A percentile compares a stretch with the other conserved stretches of the same genome.
Conservation (phyloP, 1,140 invertebrate genomes). For the Anthonomus grandis region DNA sequence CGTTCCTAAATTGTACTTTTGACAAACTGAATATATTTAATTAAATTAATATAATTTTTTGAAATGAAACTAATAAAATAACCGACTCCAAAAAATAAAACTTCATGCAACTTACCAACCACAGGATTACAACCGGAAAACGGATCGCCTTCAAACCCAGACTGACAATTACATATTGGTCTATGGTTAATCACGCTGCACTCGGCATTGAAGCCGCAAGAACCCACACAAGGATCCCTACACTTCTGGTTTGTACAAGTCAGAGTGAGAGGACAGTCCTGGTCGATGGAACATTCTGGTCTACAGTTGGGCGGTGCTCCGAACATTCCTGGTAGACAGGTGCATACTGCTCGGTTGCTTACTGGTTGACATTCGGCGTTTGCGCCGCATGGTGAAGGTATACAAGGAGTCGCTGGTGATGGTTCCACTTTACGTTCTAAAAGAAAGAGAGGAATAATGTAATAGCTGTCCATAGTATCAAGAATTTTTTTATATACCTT, state of each 20-base stretch:
- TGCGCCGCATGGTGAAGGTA: conserved; percentile 78
- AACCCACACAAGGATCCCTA: conserved; percentile 75
- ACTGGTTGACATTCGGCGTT: conserved; percentile 73
- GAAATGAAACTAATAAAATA: too few species aligned
- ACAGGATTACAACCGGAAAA: conserved; percentile 69
- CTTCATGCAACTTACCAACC: conserved; percentile 58
- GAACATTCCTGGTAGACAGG: conserved; percentile 72
- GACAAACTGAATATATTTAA: background rate
- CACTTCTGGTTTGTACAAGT: conserved; percentile 76
- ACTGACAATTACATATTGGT: conserved; percentile 72
- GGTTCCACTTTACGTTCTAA: conserved; percentile 28
- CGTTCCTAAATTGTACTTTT: background rate
- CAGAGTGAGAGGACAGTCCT: conserved; percentile 73
- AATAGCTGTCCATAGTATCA: background rate
- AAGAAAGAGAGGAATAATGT: conserved; percentile 10
- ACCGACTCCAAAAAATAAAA: conserved; percentile 4
- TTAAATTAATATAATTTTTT: too few species aligned
- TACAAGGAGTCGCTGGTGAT: conserved; percentile 57
- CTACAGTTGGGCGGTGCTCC: conserved; percentile 78
- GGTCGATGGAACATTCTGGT: conserved; percentile 73
- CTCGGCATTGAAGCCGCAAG: conserved; percentile 77
- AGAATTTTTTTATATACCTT: conserved; percentile 39
- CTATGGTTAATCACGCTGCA: conserved; percentile 75
- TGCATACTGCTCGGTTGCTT: conserved; percentile 68
- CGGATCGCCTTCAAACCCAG: conserved; percentile 77